Evolutionary conservation across 1,140 invertebrate genomes (phyloP).

Genomic region (Episyrphus balteatus): DNA sequence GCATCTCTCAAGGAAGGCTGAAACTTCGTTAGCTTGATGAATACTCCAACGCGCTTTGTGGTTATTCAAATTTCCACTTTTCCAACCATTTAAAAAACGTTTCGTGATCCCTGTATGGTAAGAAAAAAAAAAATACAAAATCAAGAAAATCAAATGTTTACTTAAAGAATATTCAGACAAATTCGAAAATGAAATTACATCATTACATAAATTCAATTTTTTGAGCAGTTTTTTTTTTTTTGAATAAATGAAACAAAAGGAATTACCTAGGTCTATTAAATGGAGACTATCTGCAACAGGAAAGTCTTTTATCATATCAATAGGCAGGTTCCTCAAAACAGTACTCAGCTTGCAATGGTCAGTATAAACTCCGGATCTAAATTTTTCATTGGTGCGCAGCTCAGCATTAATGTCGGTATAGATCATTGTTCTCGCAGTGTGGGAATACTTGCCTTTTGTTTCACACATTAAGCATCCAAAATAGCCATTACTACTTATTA

Average conservation of each 20-base stretch:
- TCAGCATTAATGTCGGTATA: constrained; percentile 2
- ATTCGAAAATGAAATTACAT: no score
- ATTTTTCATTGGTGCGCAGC: constrained; percentile 13
- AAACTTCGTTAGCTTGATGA: neutral
- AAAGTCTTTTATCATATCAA: constrained; percentile 19
- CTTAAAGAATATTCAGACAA: no score
- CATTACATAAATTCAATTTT: no score
- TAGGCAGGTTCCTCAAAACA: constrained; percentile 8
- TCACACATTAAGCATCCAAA: neutral
- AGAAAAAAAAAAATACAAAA: no score
- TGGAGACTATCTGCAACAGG: constrained; percentile 16
- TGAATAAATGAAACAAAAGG: no score
- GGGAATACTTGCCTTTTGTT: neutral
- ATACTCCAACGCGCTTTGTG: constrained; percentile 2
- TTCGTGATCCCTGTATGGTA: constrained; percentile 20
- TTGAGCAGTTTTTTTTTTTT: no score
- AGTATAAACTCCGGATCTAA: constrained; percentile 8
- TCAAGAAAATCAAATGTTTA: constrained; percentile 14
- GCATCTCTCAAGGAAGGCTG: neutral
- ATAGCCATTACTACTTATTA: neutral
- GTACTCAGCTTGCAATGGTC: constrained; percentile 15
- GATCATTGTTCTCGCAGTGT: neutral
- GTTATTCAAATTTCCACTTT: constrained; percentile 8
- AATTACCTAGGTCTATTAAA: constrained; percentile 16
- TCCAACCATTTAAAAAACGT: constrained; percentile 12